phyloP scores from a whole-genome alignment of 2,888 invertebrate genomes.

The Hyposoter didymator region DNA sequence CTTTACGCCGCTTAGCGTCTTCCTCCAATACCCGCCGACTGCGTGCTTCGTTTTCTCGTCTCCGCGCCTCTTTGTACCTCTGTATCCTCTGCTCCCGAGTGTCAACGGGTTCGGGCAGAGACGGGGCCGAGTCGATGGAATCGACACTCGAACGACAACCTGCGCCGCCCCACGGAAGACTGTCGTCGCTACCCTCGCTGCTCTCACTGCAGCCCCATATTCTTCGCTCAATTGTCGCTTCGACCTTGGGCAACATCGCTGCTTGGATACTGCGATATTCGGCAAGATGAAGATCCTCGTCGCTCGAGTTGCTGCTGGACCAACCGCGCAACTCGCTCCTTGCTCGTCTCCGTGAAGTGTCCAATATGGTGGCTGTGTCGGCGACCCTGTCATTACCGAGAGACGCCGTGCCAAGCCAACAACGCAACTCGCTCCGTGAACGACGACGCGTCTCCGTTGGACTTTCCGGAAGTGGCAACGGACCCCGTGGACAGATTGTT shows the following conservation, averaged over 20 bases:
- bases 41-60: slow-evolving; percentile 81
- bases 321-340: slow-evolving; percentile 81
- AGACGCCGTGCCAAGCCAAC: slow-evolving; percentile 78
- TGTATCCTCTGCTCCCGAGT: slow-evolving; percentile 81
- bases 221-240: slow-evolving; percentile 60
- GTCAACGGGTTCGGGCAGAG: slow-evolving; percentile 74
- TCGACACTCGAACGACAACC: slow-evolving; percentile 77
- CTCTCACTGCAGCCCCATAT: slow-evolving; percentile 83
- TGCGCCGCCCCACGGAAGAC: slow-evolving; percentile 78
- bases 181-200: slow-evolving; percentile 83
- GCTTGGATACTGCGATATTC: slow-evolving; percentile 65
- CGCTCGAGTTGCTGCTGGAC: slow-evolving; percentile 82
- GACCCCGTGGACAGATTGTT: slow-evolving; percentile 86
- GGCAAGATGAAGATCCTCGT: slow-evolving; percentile 77
- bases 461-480: slow-evolving; percentile 85
- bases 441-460: slow-evolving; percentile 81
- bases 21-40: slow-evolving; percentile 79
- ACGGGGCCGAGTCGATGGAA: slow-evolving; percentile 76
- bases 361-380: slow-evolving; percentile 71
- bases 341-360: slow-evolving; percentile 79
- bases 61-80: slow-evolving; percentile 81
- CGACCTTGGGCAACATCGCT: slow-evolving; percentile 72
- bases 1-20: slow-evolving; percentile 78
- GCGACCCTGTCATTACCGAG: slow-evolving; percentile 66
- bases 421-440: slow-evolving; percentile 81